Evolutionary conservation across 1,140 invertebrate genomes (phyloP).

Genomic region (Hycleus cichorii): DNA sequence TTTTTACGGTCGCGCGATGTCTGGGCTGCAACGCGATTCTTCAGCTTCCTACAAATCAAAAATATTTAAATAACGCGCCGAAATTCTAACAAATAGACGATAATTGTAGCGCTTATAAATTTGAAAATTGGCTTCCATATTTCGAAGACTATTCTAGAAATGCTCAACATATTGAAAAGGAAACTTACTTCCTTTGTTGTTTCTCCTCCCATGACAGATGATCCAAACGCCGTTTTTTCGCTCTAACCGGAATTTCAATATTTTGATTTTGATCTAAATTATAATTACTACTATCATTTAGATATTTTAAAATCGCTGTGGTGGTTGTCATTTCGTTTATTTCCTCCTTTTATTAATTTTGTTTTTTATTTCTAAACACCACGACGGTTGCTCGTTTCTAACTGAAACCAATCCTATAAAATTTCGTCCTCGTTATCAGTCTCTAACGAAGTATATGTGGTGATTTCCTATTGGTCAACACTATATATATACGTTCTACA

Average conservation of each 20-base stretch:
- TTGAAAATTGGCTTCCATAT: too few species aligned
- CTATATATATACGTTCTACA: too few species aligned
- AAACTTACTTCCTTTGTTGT: constrained; percentile 70
- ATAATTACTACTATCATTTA: constrained; percentile 37
- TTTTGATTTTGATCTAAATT: constrained; percentile 32
- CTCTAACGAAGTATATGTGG: too few species aligned
- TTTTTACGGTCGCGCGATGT: constrained; percentile 96
- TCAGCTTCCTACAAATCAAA: constrained; percentile 72
- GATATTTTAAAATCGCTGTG: constrained; percentile 46
- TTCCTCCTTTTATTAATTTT: too few species aligned
- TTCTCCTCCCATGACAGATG: constrained; percentile 77
- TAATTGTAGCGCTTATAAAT: too few species aligned
- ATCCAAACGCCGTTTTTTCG: constrained; percentile 66
- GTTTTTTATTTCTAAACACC: too few species aligned
- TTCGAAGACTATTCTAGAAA: background rate
- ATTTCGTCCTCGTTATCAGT: too few species aligned
- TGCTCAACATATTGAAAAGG: background rate
- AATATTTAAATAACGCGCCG: background rate
- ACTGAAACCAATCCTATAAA: too few species aligned
- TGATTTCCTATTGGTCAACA: too few species aligned
- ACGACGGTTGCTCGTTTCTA: too few species aligned
- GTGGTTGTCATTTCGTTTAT: background rate
- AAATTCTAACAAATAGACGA: too few species aligned
- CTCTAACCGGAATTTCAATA: constrained; percentile 41
- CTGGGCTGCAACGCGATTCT: constrained; percentile 96